Evolutionary conservation across 1,140 invertebrate genomes (phyloP).

Genomic region (Drosophila mauritiana): DNA sequence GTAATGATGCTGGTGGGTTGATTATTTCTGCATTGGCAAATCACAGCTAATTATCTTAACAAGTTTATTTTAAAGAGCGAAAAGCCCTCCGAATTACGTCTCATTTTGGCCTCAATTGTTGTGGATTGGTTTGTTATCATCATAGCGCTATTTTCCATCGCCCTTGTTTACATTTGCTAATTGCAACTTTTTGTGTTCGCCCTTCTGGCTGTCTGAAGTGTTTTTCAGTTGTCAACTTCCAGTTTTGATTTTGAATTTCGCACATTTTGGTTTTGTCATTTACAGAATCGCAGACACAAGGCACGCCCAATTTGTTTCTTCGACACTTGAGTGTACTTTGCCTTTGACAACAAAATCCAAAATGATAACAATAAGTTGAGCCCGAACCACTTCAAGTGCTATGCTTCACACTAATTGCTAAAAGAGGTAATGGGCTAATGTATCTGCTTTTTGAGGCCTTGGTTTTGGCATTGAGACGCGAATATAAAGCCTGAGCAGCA

Average conservation of each 20-base stretch:
- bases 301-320: slow-evolving; percentile 40
- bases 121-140: slow-evolving; percentile 19
- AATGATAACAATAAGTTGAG: slow-evolving; percentile 37
- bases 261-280: slow-evolving; percentile 27
- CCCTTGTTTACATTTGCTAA: slow-evolving; percentile 48
- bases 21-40: slow-evolving; percentile 42
- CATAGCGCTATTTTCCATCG: slow-evolving; percentile 9
- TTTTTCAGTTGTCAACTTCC: slow-evolving; percentile 38
- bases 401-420: slow-evolving; percentile 41
- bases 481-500: not conserved
- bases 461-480: slow-evolving; percentile 12
- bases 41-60: slow-evolving; percentile 60
- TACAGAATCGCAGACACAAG: slow-evolving; percentile 21
- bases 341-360: slow-evolving; percentile 44
- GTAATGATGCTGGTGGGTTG: slow-evolving; percentile 45
- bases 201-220: slow-evolving; percentile 34
- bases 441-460: slow-evolving; percentile 15
- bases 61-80: slow-evolving; percentile 57
- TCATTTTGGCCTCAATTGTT: slow-evolving; percentile 2
- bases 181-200: slow-evolving; percentile 48
- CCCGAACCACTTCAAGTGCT: slow-evolving; percentile 38
- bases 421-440: slow-evolving; percentile 28
- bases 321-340: slow-evolving; percentile 46
- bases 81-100: slow-evolving; percentile 23
- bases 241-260: slow-evolving; percentile 41